Conservation (phyloP, 2,888 invertebrate genomes). For the Lacanobia oleracea region DNA sequence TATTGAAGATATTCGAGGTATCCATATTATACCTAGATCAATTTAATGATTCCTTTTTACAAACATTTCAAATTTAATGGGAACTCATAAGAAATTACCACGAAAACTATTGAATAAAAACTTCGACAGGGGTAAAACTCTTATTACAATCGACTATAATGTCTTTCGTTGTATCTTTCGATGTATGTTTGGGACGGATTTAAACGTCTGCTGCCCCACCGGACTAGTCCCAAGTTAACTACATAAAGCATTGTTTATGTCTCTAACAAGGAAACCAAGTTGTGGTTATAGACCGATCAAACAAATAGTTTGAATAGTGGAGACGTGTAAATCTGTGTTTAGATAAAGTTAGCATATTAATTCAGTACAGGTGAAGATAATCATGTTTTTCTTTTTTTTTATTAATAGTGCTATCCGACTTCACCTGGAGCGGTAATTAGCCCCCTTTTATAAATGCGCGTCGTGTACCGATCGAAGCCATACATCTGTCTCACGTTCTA, state of each 20-base stretch:
- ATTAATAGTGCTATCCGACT: conserved; percentile 61
- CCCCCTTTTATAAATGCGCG: conserved; percentile 53
- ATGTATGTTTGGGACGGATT: conserved; percentile 46
- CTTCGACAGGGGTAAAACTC: conserved; percentile 16
- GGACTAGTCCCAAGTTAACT: not conserved
- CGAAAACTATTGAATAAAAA: conserved; percentile 32
- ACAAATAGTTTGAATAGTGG: conserved; percentile 13
- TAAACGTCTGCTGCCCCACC: conserved; percentile 39
- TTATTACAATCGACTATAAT: conserved; percentile 17
- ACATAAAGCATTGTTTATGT: conserved; percentile 9
- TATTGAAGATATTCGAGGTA: not conserved
- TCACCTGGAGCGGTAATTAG: conserved; percentile 63
- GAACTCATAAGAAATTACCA: not conserved
- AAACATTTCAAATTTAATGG: not conserved
- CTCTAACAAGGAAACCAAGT: too few species aligned
- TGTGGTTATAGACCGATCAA: not conserved
- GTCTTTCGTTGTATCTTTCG: conserved; percentile 19
- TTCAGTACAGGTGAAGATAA: conserved; percentile 48
- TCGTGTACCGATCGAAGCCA: conserved; percentile 51
- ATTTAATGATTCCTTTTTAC: not conserved
- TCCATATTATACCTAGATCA: not conserved
- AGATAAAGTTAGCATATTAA: conserved; percentile 29
- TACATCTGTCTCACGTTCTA: conserved; percentile 9
- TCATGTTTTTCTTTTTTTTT: conserved; percentile 57
- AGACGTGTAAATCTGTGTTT: conserved; percentile 49